Conservation (phyloP, 64 coral and sea anemone species). For the Dendrophyllia cribrosa region DNA sequence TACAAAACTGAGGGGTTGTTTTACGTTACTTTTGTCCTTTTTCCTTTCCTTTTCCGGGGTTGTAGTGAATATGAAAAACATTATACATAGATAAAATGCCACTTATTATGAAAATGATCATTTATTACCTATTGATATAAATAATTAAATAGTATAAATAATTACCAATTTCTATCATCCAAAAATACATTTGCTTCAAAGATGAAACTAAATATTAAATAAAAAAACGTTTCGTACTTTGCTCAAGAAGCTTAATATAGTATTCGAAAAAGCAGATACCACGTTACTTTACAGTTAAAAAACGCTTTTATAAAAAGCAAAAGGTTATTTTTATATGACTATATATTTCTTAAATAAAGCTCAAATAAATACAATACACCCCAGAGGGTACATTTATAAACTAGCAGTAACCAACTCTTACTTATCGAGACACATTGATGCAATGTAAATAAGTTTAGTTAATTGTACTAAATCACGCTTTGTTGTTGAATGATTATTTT, state of each 20-base stretch:
- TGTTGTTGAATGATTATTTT: neutral
- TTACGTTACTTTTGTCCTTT: too few relatives aligned
- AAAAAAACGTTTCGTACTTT: neutral
- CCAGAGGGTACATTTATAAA: neutral
- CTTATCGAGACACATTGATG: constrained; percentile 32
- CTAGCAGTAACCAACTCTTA: neutral
- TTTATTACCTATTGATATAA: too few relatives aligned
- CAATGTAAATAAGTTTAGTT: neutral
- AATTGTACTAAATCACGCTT: neutral
- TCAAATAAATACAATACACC: neutral
- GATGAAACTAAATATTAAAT: neutral
- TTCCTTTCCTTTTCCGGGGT: too few relatives aligned
- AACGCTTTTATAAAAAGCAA: constrained; percentile 17
- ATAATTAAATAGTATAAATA: too few relatives aligned
- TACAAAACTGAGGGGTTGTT: too few relatives aligned
- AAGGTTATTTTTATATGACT: neutral
- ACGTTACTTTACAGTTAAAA: neutral
- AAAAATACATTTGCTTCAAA: neutral
- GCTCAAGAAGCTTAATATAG: too few relatives aligned
- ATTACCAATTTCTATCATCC: too few relatives aligned
- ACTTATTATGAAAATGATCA: too few relatives aligned
- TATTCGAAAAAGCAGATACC: too few relatives aligned
- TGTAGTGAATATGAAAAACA: too few relatives aligned
- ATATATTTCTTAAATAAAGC: neutral
- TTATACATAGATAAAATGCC: too few relatives aligned